phyloP scores from a whole-genome alignment of 2,797 vertebrate species.

The Euthynnus affinis region DNA sequence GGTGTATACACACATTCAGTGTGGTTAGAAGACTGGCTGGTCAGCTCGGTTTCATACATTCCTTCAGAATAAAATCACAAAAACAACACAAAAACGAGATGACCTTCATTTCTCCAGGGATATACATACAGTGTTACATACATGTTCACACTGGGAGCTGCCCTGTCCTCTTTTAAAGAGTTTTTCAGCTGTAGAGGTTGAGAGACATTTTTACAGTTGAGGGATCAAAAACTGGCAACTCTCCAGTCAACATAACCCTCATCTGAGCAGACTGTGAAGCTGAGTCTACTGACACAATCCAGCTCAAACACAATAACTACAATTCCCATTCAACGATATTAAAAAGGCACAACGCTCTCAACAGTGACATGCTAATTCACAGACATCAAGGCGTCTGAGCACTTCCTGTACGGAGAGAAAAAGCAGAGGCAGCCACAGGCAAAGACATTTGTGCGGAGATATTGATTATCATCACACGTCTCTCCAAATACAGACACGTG shows the following conservation, averaged over 20 bases:
- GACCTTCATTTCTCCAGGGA: neutral
- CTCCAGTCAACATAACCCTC: neutral
- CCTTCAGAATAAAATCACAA: constrained; percentile 7
- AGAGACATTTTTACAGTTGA: neutral
- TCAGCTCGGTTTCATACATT: constrained; percentile 2
- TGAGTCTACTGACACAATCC: neutral
- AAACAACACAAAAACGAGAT: neutral
- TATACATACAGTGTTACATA: constrained; percentile 1
- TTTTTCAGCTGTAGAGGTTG: neutral
- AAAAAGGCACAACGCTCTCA: constrained; percentile 8
- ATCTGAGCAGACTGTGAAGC: neutral
- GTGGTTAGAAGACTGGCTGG: constrained; percentile 3
- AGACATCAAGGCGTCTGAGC: constrained; percentile 13
- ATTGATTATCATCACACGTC: neutral
- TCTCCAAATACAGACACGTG: neutral
- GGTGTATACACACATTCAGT: neutral
- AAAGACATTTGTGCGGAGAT: neutral
- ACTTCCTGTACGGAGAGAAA: neutral
- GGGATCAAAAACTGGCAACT: neutral
- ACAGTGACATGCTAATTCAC: constrained; percentile 3
- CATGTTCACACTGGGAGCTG: neutral
- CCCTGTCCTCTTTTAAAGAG: neutral
- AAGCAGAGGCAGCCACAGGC: neutral
- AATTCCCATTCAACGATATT: neutral
- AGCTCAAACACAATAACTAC: neutral